A percentile compares a stretch with the other conserved stretches of the same genome.
phyloP scores from a whole-genome alignment of 2,888 invertebrate genomes.

The Aricia artaxerxes region DNA sequence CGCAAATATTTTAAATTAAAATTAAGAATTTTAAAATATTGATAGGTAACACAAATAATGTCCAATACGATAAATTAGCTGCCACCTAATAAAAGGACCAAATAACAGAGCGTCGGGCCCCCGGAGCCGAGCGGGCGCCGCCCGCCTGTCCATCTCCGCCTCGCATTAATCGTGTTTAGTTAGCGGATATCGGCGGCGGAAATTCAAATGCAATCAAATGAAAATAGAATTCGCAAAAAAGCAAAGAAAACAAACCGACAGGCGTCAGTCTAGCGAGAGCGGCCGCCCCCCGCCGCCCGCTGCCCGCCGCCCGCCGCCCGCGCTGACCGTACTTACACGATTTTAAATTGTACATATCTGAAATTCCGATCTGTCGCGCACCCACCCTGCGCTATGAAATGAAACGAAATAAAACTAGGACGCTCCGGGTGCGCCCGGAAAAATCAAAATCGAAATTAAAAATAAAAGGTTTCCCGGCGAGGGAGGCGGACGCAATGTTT shows the following conservation, averaged over 20 bases:
- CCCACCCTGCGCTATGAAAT: constrained; percentile 80
- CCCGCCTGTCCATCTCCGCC: constrained; percentile 75
- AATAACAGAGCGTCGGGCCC: constrained; percentile 62
- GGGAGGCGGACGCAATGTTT: constrained; percentile 77
- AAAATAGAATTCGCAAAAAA: constrained; percentile 80
- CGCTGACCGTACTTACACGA: constrained; percentile 80
- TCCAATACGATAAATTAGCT: constrained; percentile 77
- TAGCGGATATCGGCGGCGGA: constrained; percentile 81
- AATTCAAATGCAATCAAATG: constrained; percentile 81
- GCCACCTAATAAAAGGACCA: constrained; percentile 79
- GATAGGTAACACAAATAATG: constrained; percentile 43
- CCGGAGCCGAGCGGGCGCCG: constrained; percentile 38
- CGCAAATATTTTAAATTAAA: background rate
- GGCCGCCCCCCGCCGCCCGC: constrained; percentile 50
- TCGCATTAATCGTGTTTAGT: constrained; percentile 82
- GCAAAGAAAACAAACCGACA: constrained; percentile 79
- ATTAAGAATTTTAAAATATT: background rate
- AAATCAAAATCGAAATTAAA: constrained; percentile 80
- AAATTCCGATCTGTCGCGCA: constrained; percentile 80
- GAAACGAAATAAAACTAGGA: constrained; percentile 79
- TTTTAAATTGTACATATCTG: constrained; percentile 82
- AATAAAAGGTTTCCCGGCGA: constrained; percentile 73
- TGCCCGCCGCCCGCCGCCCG: constrained; percentile 43
- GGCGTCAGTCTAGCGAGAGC: constrained; percentile 76
- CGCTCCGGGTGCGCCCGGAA: constrained; percentile 72